Percentiles rank a stretch among this genome's conserved stretches.
These are phyloP conservation scores for Andrena marginata DNA, from an alignment of 2,888 invertebrate species.

Conservation along the genomic window DNA sequence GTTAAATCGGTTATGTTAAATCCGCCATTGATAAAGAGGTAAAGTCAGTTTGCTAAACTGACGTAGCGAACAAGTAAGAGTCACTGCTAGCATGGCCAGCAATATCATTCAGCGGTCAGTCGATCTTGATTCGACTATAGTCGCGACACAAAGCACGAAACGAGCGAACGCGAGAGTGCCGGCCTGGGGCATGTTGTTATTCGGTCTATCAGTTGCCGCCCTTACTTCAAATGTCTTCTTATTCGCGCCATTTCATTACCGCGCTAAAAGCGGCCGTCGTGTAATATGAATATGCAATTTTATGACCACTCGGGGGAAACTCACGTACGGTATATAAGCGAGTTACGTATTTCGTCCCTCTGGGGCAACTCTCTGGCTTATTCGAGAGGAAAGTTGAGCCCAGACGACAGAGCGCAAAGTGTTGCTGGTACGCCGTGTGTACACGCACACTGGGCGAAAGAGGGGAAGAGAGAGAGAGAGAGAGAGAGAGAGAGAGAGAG, in stretches of 20 bases:
- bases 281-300: slow-evolving; percentile 77
- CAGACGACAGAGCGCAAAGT: slow-evolving; percentile 32
- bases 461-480: not conserved
- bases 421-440: slow-evolving; percentile 24
- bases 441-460: not conserved
- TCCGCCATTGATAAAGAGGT: no score
- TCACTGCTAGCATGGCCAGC: not conserved
- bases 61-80: not conserved
- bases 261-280: slow-evolving; percentile 60
- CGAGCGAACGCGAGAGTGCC: not conserved
- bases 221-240: slow-evolving; percentile 59
- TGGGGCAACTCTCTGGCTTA: slow-evolving; percentile 54
- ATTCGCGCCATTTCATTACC: slow-evolving; percentile 67
- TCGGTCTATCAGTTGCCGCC: slow-evolving; percentile 41
- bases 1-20: no score
- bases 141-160: not conserved
- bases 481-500: not conserved
- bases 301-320: slow-evolving; percentile 72
- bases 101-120: not conserved
- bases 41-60: not conserved
- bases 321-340: slow-evolving; percentile 64
- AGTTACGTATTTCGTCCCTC: slow-evolving; percentile 70
- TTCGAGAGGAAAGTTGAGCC: slow-evolving; percentile 70
- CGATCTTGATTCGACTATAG: not conserved
- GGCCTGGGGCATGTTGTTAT: not conserved